Evolutionary conservation across 2,888 invertebrate genomes (phyloP).

Genomic region (Belgica antarctica): DNA sequence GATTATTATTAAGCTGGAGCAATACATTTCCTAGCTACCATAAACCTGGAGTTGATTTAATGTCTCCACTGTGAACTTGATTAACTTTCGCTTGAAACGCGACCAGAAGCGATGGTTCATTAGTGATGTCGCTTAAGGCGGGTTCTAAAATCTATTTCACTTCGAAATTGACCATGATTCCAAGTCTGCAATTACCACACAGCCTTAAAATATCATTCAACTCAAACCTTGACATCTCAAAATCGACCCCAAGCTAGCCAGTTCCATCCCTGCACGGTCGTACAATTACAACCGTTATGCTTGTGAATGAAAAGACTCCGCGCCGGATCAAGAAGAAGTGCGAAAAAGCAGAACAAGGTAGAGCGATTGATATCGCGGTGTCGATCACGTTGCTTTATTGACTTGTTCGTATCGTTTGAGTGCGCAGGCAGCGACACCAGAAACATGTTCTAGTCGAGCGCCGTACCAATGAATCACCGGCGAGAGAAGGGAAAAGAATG

Average conservation of each 20-base stretch:
- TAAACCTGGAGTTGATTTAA: neutral
- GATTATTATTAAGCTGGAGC: neutral
- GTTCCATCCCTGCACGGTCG: too few relatives aligned
- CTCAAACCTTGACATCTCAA: too few relatives aligned
- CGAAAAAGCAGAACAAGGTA: conserved; percentile 14
- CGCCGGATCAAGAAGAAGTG: neutral
- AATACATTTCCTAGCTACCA: neutral
- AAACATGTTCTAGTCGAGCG: neutral
- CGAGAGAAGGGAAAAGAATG: neutral
- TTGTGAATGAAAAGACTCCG: neutral
- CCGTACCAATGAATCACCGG: neutral
- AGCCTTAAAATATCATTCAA: too few relatives aligned
- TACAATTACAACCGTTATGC: conserved; percentile 12
- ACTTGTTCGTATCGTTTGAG: neutral
- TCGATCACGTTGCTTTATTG: conserved; percentile 39
- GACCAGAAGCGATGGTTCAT: too few relatives aligned
- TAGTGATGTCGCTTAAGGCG: too few relatives aligned
- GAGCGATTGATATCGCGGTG: neutral
- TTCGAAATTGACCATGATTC: too few relatives aligned
- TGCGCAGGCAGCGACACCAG: conserved; percentile 3
- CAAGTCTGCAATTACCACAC: too few relatives aligned
- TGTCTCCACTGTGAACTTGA: conserved; percentile 2
- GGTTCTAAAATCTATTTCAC: too few relatives aligned
- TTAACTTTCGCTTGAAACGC: conserved; percentile 5
- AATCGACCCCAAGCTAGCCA: too few relatives aligned